Evolutionary conservation across 2,113 vertebrate species (phyloP).

Genomic region (Microcebus lehilahytsara): DNA sequence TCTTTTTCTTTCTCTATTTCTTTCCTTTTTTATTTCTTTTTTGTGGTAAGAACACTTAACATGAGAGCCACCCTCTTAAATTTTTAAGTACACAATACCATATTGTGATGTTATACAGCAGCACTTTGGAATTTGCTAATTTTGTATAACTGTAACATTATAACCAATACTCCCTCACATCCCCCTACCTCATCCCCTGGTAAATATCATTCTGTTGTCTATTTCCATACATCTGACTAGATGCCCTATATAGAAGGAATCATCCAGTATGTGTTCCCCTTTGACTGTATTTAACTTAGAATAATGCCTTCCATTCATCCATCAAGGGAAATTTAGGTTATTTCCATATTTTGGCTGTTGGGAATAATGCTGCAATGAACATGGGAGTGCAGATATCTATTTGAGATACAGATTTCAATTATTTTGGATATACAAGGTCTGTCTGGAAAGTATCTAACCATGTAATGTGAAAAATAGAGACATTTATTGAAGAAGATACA

Average conservation of each 20-base stretch:
- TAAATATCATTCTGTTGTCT: too few species aligned
- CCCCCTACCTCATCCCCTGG: neutral
- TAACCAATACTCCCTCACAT: neutral
- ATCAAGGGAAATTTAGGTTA: neutral
- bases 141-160: neutral
- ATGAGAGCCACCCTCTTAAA: neutral
- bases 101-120: neutral
- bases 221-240: neutral
- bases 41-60: neutral
- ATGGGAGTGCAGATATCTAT: too few species aligned
- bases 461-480: too few species aligned
- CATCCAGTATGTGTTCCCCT: neutral
- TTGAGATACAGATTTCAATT: too few species aligned
- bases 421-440: too few species aligned
- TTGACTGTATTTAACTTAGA: neutral
- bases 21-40: neutral
- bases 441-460: too few species aligned
- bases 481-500: too few species aligned
- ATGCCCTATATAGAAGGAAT: neutral
- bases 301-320: neutral
- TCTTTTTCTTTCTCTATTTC: neutral
- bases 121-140: neutral
- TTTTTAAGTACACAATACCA: neutral
- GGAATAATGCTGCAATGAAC: too few species aligned
- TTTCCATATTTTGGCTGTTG: too few species aligned